Evolutionary conservation across 2,113 vertebrate genomes (phyloP), one percentile per base, ranked within the genome.

Genomic region (Solenodon paradoxus): DNA sequence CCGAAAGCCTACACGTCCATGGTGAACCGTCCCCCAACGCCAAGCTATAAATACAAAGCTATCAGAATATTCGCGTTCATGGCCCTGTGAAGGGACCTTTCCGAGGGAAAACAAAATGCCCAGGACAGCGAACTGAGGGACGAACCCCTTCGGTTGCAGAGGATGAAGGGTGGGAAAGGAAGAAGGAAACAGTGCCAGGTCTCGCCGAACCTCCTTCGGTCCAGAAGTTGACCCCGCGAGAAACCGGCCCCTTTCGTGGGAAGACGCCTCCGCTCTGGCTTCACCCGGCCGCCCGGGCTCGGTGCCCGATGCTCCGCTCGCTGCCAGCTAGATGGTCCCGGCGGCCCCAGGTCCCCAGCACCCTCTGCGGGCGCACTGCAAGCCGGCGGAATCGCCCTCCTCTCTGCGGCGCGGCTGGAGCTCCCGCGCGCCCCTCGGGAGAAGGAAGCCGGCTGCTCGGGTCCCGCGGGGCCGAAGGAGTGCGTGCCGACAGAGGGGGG

Each of bases 401-500:
- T 40, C 8, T n/a, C 49, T 28, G 8, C 13, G 2, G 20, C 20
- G 30, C 35, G 15, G 45, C 57, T 15, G 28, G 9, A 9, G 12
- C 26, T 9, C n/a, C 11, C 17, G 5, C 26, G 66, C 16, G n/a
- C 26, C 32, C 26, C 53, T 16, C n/a, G 42, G 20, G 19, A 26
- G 45, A 49, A 12, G 61, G 28, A n/a, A 49, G 19, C 12, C 10
- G 2, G 78, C 17, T 22, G n/a, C 66, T 63, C 26, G n/a, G n/a
- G n/a, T n/a, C n/a, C n/a, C n/a, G n/a, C n/a, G n/a, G n/a, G n/a
- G 12, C 71, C 40, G 40, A 42, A 42, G 55, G 17, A 61, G 9
- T 2, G 1, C 9, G 5, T 8, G 24, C 42, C 32, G 45, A 40
- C 4, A n/a, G n/a, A n/a, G n/a, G n/a, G n/a, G n/a, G n/a, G n/a